Percentiles rank a stretch among this genome's conserved stretches.
Evolutionary conservation across 1,140 invertebrate genomes (phyloP).

Genomic region (Megalonaias nervosa): DNA sequence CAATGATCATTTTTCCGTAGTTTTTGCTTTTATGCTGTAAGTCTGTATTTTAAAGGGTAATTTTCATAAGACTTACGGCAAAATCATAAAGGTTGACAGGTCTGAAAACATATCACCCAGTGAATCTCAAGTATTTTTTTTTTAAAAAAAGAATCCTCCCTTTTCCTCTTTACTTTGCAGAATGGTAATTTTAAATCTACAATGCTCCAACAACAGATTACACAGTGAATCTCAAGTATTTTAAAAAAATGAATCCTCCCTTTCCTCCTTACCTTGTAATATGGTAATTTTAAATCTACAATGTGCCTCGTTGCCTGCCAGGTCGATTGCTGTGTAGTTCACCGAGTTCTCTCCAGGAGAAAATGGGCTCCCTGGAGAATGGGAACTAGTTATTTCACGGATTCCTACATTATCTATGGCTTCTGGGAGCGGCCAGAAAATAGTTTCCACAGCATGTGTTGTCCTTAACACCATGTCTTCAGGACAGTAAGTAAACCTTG

Average conservation of each 20-base stretch:
- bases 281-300: conserved; percentile 55
- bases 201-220: not conserved
- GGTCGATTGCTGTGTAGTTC: conserved; percentile 54
- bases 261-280: conserved; percentile 42
- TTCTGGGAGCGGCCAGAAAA: conserved; percentile 47
- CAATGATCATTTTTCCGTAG: too few relatives aligned
- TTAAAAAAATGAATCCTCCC: not conserved
- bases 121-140: too few relatives aligned
- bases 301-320: conserved; percentile 47
- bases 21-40: too few relatives aligned
- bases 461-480: conserved; percentile 46
- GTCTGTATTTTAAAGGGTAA: too few relatives aligned
- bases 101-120: too few relatives aligned
- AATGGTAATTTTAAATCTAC: not conserved
- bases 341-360: conserved; percentile 39
- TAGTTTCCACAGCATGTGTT: conserved; percentile 25
- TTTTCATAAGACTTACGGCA: too few relatives aligned
- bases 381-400: conserved; percentile 26
- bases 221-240: too few relatives aligned
- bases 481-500: conserved; percentile 54
- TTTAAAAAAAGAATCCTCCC: too few relatives aligned
- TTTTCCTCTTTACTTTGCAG: too few relatives aligned
- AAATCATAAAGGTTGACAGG: too few relatives aligned
- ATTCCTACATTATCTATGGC: conserved; percentile 50
- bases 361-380: conserved; percentile 47